Evolutionary conservation across 2,797 vertebrate genomes (phyloP), one percentile per base, ranked within the genome.

Genomic region (Eupleurogrammus muticus): DNA sequence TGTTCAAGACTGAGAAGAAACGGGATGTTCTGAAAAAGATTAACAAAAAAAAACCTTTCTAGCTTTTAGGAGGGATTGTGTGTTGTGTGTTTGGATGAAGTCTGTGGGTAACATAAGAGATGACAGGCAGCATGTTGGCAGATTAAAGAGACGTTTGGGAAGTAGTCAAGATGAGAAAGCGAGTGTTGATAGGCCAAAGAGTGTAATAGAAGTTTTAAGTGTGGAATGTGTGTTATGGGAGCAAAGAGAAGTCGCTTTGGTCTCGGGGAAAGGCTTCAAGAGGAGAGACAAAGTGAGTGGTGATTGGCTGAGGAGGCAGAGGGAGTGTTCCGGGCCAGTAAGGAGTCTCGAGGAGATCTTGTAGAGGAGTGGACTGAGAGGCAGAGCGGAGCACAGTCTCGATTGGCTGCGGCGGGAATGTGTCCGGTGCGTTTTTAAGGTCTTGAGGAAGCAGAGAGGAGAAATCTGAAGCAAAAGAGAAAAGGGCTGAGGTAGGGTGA

Each of bases 231-330:
- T 54, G 56, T 69, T 24, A 13, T 12, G 6, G 51, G 46, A 28
- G 60, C 28, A 66, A 54, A 70, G 53, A 66, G 28, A 61, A 52
- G 66, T 55, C 14, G 40, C 62, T 66, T 60, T 63, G 57, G 65
- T 76, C 52, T 66, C 50, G 58, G 53, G 61, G 53, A 58, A 34
- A 77, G 80, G 56, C 56, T 58, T 62, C 50, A 21, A 32, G 36
- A 69, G 69, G 52, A 70, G 66, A 73, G 79, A 11, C 52, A 1
- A 24, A 11, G 71, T 13, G 49, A 11, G 9, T 1, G 2, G 14
- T 16, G 79, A 89, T 89, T 90, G 88, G 90, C 79, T 35, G 78
- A 84, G 81, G 75, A 83, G 65, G 20, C 12, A 73, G 79, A 74
- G 82, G 81, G 85, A 65, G 85, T 77, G 78, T 83, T 70, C 55